These are phyloP conservation scores for Anaspis maculata DNA, from an alignment of 2,888 invertebrate species.

Conservation along the genomic window DNA sequence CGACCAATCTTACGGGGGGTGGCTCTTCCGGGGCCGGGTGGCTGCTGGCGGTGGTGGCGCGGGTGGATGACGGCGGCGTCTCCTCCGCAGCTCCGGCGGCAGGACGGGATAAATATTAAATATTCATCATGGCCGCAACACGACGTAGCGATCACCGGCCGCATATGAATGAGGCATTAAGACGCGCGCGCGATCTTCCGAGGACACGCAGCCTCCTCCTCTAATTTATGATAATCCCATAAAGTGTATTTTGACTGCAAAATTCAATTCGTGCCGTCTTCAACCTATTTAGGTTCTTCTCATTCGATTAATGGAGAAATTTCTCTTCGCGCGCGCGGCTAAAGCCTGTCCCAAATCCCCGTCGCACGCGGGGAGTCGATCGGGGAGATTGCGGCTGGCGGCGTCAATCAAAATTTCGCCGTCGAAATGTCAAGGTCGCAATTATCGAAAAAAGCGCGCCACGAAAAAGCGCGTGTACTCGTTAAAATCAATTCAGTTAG, in stretches of 20 bases:
- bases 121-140: slow-evolving; percentile 35
- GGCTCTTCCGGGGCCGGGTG: background rate
- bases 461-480: too few species aligned
- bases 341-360: too few species aligned
- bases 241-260: slow-evolving; percentile 33
- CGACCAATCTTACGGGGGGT: too few species aligned
- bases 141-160: slow-evolving; percentile 30
- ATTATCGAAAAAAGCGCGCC: too few species aligned
- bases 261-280: slow-evolving; percentile 25
- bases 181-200: slow-evolving; percentile 19
- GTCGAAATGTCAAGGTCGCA: too few species aligned
- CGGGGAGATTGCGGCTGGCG: too few species aligned
- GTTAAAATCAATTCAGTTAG: too few species aligned
- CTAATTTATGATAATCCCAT: slow-evolving; percentile 37
- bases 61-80: background rate
- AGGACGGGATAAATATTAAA: slow-evolving; percentile 32
- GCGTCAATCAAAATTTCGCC: too few species aligned
- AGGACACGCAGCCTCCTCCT: slow-evolving; percentile 24
- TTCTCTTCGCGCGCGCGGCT: too few species aligned
- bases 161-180: slow-evolving; percentile 38
- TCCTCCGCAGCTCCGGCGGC: slow-evolving; percentile 1
- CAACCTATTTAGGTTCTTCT: slow-evolving; percentile 15
- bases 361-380: too few species aligned
- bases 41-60: background rate
- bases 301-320: slow-evolving; percentile 13